Conservation (phyloP, 1,140 invertebrate species). For the Drosophila ogumai region DNA sequence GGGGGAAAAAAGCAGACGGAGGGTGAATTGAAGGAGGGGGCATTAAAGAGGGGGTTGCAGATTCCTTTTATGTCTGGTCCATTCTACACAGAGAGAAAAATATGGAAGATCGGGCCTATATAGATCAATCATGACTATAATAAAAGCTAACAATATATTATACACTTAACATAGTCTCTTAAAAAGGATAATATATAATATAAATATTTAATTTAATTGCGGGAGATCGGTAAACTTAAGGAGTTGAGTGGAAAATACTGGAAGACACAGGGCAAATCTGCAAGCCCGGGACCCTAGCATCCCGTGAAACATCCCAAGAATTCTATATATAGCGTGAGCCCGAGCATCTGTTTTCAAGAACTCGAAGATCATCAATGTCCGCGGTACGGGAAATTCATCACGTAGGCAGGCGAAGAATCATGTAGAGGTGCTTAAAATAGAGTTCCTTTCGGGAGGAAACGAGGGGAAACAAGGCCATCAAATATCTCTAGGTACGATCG, state of each 20-base stretch:
- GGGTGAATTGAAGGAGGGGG: not conserved
- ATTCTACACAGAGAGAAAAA: slow-evolving; percentile 21
- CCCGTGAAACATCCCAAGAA: slow-evolving; percentile 15
- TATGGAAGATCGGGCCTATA: not conserved
- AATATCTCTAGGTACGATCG: slow-evolving; percentile 5
- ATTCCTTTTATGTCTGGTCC: slow-evolving; percentile 59
- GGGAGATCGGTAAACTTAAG: slow-evolving; percentile 11
- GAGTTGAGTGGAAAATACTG: slow-evolving; percentile 15
- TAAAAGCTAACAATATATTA: not conserved
- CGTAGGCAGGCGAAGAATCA: slow-evolving; percentile 17
- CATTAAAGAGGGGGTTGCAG: slow-evolving; percentile 31
- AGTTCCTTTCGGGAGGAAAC: slow-evolving; percentile 11
- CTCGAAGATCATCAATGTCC: slow-evolving; percentile 31
- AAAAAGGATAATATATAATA: not conserved
- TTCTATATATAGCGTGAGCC: slow-evolving; percentile 42
- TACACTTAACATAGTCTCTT: not conserved
- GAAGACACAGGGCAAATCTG: slow-evolving; percentile 11
- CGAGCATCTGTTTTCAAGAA: slow-evolving; percentile 37
- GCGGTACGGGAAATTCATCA: slow-evolving; percentile 30
- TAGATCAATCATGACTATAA: not conserved
- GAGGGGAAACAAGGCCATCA: not conserved
- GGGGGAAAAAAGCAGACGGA: not conserved
- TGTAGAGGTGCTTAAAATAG: slow-evolving; percentile 29
- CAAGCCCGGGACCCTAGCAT: slow-evolving; percentile 7
- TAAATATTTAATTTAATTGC: not conserved